Evolutionary conservation across 2,113 vertebrate species (phyloP).

Genomic region (Melanerpes aurifrons): DNA sequence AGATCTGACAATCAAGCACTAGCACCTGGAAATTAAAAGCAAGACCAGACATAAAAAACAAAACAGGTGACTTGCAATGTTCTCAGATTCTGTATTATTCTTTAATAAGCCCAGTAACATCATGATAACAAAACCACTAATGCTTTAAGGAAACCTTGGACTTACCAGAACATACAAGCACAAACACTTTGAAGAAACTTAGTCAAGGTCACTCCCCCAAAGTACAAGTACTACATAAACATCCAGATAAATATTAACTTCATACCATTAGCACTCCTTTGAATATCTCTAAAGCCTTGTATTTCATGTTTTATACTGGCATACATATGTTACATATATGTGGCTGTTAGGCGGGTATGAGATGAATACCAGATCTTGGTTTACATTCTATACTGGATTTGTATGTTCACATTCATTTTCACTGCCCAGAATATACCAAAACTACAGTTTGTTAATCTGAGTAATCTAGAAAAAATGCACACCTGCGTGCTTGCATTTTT

Average conservation of each 20-base stretch:
- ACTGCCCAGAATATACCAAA: background rate
- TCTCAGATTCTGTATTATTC: background rate
- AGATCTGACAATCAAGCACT: background rate
- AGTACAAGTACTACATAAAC: background rate
- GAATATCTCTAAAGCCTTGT: background rate
- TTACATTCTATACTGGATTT: background rate
- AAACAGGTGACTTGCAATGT: background rate
- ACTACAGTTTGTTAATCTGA: background rate
- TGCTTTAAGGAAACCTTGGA: background rate
- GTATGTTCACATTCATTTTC: background rate
- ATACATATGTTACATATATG: too few relatives aligned
- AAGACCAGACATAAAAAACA: too few relatives aligned
- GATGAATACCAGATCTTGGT: background rate
- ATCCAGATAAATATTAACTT: background rate
- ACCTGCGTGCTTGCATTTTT: background rate
- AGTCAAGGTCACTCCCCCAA: background rate
- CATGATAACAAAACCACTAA: background rate
- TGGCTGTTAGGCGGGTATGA: background rate
- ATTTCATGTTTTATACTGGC: background rate
- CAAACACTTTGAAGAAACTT: background rate
- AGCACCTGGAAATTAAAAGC: background rate
- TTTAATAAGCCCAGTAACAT: background rate
- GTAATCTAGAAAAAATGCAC: background rate
- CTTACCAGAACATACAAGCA: background rate
- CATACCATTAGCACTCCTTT: background rate